phyloP scores from a whole-genome alignment of 2,797 vertebrate genomes.

The Galago senegalensis region DNA sequence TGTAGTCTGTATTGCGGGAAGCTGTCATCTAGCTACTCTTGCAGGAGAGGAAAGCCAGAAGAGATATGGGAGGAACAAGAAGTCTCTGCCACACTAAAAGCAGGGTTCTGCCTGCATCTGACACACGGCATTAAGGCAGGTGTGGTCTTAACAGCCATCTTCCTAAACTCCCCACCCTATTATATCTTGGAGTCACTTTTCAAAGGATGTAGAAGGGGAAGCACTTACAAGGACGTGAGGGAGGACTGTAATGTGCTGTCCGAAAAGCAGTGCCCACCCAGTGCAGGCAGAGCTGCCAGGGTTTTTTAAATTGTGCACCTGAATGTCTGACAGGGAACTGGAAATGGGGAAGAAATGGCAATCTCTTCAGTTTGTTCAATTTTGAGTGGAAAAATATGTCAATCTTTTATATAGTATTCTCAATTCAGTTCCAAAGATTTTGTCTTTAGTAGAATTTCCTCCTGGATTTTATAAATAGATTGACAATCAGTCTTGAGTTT shows the following conservation, averaged over 20 bases:
- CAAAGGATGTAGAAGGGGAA: background rate
- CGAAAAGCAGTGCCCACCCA: background rate
- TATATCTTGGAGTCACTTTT: background rate
- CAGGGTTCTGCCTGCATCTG: background rate
- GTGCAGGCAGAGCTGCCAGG: background rate
- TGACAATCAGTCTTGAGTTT: background rate
- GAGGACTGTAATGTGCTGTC: background rate
- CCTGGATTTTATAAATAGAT: slow-evolving; percentile 31
- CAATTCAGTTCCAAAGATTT: slow-evolving; percentile 10
- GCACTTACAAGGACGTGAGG: background rate
- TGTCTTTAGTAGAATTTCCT: slow-evolving; percentile 42
- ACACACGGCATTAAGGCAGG: background rate
- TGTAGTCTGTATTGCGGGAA: background rate
- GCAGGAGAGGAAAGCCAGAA: background rate
- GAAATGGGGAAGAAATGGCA: background rate
- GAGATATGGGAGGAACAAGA: background rate
- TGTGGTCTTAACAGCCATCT: background rate
- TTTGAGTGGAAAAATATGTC: slow-evolving; percentile 55
- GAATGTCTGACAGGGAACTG: background rate
- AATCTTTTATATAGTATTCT: slow-evolving; percentile 21
- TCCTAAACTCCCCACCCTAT: background rate
- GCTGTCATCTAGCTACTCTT: background rate
- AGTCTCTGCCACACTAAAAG: background rate
- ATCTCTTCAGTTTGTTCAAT: slow-evolving; percentile 1
- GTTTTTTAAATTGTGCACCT: background rate